These are phyloP conservation scores for Cercocebus atys DNA, from an alignment of 2,113 vertebrate genomes.

Conservation along the genomic window DNA sequence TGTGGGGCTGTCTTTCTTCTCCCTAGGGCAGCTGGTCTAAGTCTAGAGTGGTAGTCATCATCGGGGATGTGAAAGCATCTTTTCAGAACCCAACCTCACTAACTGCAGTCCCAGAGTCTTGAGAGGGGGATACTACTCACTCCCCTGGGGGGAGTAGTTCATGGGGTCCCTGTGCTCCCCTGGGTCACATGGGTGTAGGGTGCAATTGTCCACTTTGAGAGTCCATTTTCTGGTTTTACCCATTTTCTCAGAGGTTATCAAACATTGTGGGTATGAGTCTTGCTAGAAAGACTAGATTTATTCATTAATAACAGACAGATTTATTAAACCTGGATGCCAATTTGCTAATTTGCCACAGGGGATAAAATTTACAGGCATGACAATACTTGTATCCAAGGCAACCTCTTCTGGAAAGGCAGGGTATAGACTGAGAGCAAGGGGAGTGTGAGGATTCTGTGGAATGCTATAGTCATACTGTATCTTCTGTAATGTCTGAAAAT, in stretches of 20 bases:
- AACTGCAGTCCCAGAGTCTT: accelerated
- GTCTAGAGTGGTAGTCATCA: too few species aligned
- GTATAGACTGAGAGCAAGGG: not conserved
- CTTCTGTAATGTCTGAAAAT: not conserved
- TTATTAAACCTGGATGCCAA: constrained; percentile 34
- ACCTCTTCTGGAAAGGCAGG: constrained; percentile 4
- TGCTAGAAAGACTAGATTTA: not conserved
- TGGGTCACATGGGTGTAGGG: not conserved
- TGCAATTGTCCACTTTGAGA: not conserved
- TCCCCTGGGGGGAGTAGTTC: not conserved
- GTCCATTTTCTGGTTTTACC: not conserved
- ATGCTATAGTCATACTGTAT: accelerated
- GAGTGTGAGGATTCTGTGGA: not conserved
- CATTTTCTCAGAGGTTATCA: not conserved
- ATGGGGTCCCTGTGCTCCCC: not conserved
- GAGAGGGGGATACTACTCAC: not conserved
- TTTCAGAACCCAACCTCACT: not conserved
- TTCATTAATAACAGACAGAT: constrained; percentile 45
- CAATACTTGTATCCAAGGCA: constrained; percentile 57
- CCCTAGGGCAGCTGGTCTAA: not conserved
- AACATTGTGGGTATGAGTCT: not conserved
- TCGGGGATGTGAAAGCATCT: not conserved
- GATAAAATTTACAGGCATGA: not conserved
- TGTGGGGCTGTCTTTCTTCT: too few species aligned
- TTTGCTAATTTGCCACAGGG: constrained; percentile 58